phyloP scores from a whole-genome alignment of 1,140 invertebrate genomes.

The Hirudo medicinalis region DNA sequence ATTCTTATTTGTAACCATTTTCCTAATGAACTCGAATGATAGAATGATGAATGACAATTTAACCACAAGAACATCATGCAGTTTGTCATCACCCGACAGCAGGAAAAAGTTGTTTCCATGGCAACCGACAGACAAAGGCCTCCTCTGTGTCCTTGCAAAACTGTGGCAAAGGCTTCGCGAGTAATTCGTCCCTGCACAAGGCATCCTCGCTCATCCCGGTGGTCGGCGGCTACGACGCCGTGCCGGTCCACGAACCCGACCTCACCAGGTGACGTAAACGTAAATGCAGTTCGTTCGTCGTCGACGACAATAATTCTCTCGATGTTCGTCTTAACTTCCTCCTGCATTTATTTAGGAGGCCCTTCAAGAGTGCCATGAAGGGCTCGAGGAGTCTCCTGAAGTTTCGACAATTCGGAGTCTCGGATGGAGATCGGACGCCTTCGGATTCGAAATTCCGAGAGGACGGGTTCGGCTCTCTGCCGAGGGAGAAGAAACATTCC shows the following conservation, averaged over 20 bases:
- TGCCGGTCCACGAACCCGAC: conserved; percentile 22
- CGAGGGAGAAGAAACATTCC: too few species aligned
- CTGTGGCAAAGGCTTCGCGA: neutral
- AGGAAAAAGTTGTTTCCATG: too few species aligned
- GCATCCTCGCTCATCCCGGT: neutral
- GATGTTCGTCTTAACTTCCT: neutral
- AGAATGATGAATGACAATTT: too few species aligned
- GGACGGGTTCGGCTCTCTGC: too few species aligned
- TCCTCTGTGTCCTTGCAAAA: too few species aligned
- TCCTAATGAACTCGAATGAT: too few species aligned
- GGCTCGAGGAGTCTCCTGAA: conserved; percentile 7
- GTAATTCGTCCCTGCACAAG: neutral
- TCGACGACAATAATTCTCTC: neutral
- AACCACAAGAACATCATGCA: too few species aligned
- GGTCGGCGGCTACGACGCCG: conserved; percentile 11
- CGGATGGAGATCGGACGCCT: too few species aligned
- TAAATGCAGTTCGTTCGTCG: neutral
- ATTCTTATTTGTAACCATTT: too few species aligned
- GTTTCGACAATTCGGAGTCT: neutral
- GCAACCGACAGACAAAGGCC: too few species aligned
- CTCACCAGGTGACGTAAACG: neutral
- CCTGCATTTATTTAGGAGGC: neutral
- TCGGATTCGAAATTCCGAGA: too few species aligned
- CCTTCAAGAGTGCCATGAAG: conserved; percentile 12
- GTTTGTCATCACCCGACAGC: too few species aligned